Base-by-base conservation (phyloP, 2,797 vertebrate species). In the Paguma larvata region DNA sequence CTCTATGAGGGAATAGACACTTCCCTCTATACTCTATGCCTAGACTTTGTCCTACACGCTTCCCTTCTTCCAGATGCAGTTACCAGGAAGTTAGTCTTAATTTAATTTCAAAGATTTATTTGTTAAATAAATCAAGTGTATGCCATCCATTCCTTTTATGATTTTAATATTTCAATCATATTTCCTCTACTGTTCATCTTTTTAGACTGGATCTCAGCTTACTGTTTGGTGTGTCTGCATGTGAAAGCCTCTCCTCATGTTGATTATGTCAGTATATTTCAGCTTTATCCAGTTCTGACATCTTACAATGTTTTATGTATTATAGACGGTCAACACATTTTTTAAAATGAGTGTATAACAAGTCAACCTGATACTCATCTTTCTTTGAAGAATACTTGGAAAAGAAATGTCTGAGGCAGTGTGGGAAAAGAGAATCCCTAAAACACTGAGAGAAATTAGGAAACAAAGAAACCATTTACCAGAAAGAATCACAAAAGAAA, bases 381-480 rank as follows among this genome's bases (percentile, higher is more conserved):
- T 78, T 95, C 79, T 77, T 73, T 93, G 91, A 96, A 59, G 70
- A 97, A 38, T 88, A 87, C 41, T 56, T 78, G 70, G 62, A 38
- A 86, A 83, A 93, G 67, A 97, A 96, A 96, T 67, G 75, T 79
- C 91, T 88, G 78, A 75, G 14, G 72, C 1, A 91, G 23, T 46
- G 83, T n/a, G 48, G 32, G 30, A 75, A 92, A 77, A 73, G 46
- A 95, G 48, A 91, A 87, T 16, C 30, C 38, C 73, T 95, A 89
- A 94, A 75, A 65, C 18, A 72, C 30, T 91, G 96, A 92, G 5
- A 96, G 85, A 94, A 97, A 92, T 53, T 51, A 75, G 91, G 53
- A 96, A 96, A 98, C 96, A 97, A 98, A 95, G 91, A 90, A 82
- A 62, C 25, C 80, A 93, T 85, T 97, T 89, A 96, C 32, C 80